A percentile compares a stretch with the other conserved stretches of the same genome.
phyloP scores from a whole-genome alignment of 1,140 invertebrate genomes.

The Propsilocerus akamusi region DNA sequence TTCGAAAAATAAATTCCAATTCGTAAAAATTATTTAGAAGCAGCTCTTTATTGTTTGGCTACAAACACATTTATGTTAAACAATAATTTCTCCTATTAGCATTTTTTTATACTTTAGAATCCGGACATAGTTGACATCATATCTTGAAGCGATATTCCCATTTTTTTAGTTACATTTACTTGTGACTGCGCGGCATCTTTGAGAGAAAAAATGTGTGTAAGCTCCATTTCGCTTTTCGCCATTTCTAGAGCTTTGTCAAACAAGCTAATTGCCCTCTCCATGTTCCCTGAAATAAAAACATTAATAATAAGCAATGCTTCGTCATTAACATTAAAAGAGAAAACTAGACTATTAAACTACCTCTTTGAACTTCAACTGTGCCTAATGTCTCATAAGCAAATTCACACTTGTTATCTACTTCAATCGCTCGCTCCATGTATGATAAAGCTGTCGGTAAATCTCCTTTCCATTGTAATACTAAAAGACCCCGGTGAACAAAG shows the following conservation, averaged over 20 bases:
- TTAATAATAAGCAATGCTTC: conserved; percentile 7
- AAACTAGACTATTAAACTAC: conserved; percentile 6
- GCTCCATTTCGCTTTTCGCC: conserved; percentile 66
- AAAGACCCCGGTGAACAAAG: conserved; percentile 63
- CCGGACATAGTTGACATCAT: conserved; percentile 8
- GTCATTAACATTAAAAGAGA: conserved; percentile 3
- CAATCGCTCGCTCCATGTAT: conserved; percentile 63
- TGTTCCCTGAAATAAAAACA: conserved; percentile 45
- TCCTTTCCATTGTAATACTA: conserved; percentile 64
- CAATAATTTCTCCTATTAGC: too few relatives aligned
- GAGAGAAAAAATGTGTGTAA: conserved; percentile 72
- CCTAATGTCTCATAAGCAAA: conserved; percentile 89
- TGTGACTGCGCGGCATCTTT: conserved; percentile 75
- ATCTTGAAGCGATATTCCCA: conserved; percentile 39
- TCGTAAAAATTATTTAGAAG: too few relatives aligned
- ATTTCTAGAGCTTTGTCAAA: conserved; percentile 80
- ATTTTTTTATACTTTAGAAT: too few relatives aligned
- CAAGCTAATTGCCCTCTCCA: conserved; percentile 59
- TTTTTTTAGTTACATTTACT: conserved; percentile 52
- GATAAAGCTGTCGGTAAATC: conserved; percentile 61
- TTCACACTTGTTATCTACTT: conserved; percentile 79
- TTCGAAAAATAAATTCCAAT: too few relatives aligned
- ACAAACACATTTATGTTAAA: too few relatives aligned
- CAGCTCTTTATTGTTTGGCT: too few relatives aligned
- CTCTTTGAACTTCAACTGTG: conserved; percentile 78